Evolutionary conservation across 2,113 vertebrate genomes (phyloP).

Genomic region (Arizona elegans): DNA sequence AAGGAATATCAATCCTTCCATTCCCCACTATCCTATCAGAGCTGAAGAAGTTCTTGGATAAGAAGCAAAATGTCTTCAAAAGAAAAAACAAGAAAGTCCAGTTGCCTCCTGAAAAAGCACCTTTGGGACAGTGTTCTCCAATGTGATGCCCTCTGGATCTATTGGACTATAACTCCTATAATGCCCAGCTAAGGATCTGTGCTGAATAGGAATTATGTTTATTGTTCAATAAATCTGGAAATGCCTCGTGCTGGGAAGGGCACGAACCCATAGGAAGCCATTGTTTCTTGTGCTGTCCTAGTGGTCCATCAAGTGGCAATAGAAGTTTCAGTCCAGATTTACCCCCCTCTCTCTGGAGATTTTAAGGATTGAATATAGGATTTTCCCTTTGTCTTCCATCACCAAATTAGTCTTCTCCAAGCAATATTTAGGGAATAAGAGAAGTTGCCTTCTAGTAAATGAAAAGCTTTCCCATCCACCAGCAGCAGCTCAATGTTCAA

Average conservation of each 20-base stretch:
- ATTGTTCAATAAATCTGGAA: background rate
- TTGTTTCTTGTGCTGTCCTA: background rate
- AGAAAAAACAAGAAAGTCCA: too few relatives aligned
- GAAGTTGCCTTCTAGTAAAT: background rate
- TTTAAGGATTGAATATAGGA: background rate
- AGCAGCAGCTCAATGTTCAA: background rate
- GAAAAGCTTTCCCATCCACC: background rate
- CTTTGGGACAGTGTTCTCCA: too few relatives aligned
- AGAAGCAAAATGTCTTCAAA: too few relatives aligned
- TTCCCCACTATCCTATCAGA: too few relatives aligned
- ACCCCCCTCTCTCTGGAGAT: background rate
- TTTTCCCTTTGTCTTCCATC: background rate
- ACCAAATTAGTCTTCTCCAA: background rate
- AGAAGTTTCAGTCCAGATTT: background rate
- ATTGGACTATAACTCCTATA: background rate
- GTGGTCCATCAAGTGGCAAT: background rate
- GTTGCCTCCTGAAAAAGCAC: too few relatives aligned
- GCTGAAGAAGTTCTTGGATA: too few relatives aligned
- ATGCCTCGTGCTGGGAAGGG: background rate
- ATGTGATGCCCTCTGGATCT: background rate
- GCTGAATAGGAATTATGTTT: background rate
- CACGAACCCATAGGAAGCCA: background rate
- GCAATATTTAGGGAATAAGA: background rate
- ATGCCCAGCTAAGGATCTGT: background rate
- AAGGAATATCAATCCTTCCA: too few relatives aligned